Evolutionary conservation across 1,140 invertebrate genomes (phyloP).

Genomic region (Meloidogyne exigua): DNA sequence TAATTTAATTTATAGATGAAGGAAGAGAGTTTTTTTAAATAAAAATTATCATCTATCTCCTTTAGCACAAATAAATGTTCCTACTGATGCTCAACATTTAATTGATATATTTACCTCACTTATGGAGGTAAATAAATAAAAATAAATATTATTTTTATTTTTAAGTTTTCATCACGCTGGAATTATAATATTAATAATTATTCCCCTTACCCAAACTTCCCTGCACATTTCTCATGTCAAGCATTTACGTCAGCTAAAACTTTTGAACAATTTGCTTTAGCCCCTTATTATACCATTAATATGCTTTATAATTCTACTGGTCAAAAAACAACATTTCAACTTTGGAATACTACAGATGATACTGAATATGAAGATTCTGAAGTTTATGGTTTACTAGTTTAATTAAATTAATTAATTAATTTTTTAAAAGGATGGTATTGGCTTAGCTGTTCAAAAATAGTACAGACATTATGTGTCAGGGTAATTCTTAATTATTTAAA

Average conservation of each 20-base stretch:
- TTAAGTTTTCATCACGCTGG: constrained; percentile 28
- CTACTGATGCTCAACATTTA: constrained; percentile 36
- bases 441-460: constrained; percentile 82
- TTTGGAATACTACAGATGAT: too few relatives aligned
- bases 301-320: constrained; percentile 37
- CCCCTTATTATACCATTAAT: constrained; percentile 44
- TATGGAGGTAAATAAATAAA: constrained; percentile 4
- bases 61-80: constrained; percentile 36
- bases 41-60: constrained; percentile 48
- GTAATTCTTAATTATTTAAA: constrained; percentile 50
- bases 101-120: constrained; percentile 16
- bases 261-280: constrained; percentile 33
- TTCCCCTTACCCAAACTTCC: constrained; percentile 17
- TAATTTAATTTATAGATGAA: constrained; percentile 29
- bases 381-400: too few relatives aligned
- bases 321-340: too few relatives aligned
- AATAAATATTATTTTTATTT: not conserved
- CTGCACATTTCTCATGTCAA: constrained; percentile 66
- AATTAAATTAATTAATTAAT: too few relatives aligned
- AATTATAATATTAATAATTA: too few relatives aligned
- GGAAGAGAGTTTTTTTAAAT: constrained; percentile 55
- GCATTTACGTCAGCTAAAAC: constrained; percentile 17
- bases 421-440: constrained; percentile 39
- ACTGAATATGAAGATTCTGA: too few relatives aligned
- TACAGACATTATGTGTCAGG: constrained; percentile 85